These are phyloP conservation scores for Hafferia zeledoni DNA, from an alignment of 2,797 vertebrate genomes.

Conservation along the genomic window DNA sequence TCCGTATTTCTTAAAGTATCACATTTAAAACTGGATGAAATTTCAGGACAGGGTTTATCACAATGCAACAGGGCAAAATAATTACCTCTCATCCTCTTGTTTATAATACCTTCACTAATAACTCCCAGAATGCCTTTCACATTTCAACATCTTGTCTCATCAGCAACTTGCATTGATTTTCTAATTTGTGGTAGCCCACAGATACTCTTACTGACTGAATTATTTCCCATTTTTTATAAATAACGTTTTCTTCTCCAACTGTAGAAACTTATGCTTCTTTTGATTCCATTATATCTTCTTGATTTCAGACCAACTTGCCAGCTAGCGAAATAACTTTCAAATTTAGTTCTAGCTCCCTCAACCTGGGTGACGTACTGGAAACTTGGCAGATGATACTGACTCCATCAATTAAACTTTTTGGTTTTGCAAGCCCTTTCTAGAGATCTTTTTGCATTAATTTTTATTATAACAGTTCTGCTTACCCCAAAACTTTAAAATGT, in stretches of 20 bases:
- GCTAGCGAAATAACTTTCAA: neutral
- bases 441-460: neutral
- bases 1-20: neutral
- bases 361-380: neutral
- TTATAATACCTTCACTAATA: neutral
- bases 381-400: neutral
- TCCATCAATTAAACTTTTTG: neutral
- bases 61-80: neutral
- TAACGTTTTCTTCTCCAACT: neutral
- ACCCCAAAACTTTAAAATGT: neutral
- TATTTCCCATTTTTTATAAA: neutral
- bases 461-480: neutral
- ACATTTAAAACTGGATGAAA: neutral
- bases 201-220: neutral
- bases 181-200: neutral
- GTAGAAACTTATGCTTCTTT: neutral
- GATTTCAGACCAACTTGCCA: neutral
- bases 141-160: constrained; percentile 6
- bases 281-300: neutral
- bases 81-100: neutral
- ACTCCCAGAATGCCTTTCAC: neutral
- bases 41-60: neutral
- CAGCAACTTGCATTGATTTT: neutral
- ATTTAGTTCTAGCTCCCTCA: constrained; percentile 1
- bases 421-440: neutral